Base-by-base conservation (phyloP, 2,113 vertebrate species). In the Paradoxurus hermaphroditus region DNA sequence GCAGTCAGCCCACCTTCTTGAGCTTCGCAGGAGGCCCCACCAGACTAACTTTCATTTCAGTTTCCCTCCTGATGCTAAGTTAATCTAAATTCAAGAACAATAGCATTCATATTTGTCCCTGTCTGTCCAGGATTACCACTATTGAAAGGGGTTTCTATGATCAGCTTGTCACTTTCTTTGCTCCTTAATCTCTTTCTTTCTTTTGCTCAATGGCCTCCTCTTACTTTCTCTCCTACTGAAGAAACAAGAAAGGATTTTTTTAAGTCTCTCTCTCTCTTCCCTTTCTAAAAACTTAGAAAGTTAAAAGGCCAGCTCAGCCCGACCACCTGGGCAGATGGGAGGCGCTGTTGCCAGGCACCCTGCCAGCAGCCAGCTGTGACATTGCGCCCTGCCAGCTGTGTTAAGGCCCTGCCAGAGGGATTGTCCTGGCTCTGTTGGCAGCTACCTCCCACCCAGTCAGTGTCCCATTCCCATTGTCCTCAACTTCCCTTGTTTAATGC, bases 161-260 rank as follows among this genome's bases (percentile, higher is more conserved):
- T 99, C 98, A 94, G 98, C 98, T 99, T 99, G 99, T 99, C 99
- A 99, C 99, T 99, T 99, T 99, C 99, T 99, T 98, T 97, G 98
- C 99, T 99, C 96, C 99, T 99, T 99, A 99, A 99, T 99, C 99
- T 99, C 99, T 99, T 99, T 98, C 99, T 99, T 99, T 99, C 99
- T 97, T 98, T 98, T 97, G 96, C 98, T 99, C 98, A 98, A 98
- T 99, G 98, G 99, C 98, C 99, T 99, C 99, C 99, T 98, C 98
- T 98, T 23, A n/a, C 97, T 90, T 95, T 98, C 98, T 99, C 98
- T 99, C 98, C 98, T 97, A 59, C 98, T 97, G 98, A 99, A 99
- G 86, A 99, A 98, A 98, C 98, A 98, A 98, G 98, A 93, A 85
- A 56, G 59, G 19, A 67, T 75, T 72, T 27, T 72, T 65, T 49